Evolutionary conservation across 2,113 vertebrate species (phyloP).

Genomic region (Chaenogobius annularis): DNA sequence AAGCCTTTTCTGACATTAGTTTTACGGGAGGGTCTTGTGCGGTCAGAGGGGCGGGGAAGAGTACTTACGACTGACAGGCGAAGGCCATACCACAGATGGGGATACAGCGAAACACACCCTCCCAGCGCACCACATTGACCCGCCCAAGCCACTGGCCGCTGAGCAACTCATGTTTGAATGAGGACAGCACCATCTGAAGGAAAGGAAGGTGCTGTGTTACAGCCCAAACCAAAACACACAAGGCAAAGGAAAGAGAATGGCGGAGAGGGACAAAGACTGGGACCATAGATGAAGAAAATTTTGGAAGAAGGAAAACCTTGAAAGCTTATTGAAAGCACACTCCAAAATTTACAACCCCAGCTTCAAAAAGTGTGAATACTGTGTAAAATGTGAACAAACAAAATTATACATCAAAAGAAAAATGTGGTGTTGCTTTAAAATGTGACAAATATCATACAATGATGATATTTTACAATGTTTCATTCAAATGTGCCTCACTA

Average conservation of each 20-base stretch:
- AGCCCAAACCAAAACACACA: conserved; percentile 50
- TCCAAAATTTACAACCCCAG: not conserved
- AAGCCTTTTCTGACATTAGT: conserved; percentile 28
- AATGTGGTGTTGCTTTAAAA: not conserved
- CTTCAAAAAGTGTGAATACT: conserved; percentile 39
- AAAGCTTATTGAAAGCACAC: conserved; percentile 38
- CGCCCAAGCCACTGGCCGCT: conserved; percentile 87
- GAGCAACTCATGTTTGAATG: conserved; percentile 93
- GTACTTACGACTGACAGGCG: conserved; percentile 99
- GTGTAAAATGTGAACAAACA: not conserved
- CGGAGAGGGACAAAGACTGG: conserved; percentile 40
- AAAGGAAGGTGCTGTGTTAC: conserved; percentile 65
- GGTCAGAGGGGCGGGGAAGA: conserved; percentile 32
- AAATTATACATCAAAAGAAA: not conserved
- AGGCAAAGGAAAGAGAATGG: conserved; percentile 23
- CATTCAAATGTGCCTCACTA: no score
- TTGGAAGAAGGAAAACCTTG: conserved; percentile 25
- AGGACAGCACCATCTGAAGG: conserved; percentile 90
- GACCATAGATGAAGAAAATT: conserved; percentile 41
- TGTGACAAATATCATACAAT: not conserved
- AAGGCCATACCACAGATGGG: conserved; percentile 99
- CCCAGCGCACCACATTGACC: conserved; percentile 88
- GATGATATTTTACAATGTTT: no score
- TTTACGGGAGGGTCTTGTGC: conserved; percentile 40
- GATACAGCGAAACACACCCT: conserved; percentile 96